phyloP scores from a whole-genome alignment of 2,888 invertebrate species.

The Marasmarcha lunaedactyla region DNA sequence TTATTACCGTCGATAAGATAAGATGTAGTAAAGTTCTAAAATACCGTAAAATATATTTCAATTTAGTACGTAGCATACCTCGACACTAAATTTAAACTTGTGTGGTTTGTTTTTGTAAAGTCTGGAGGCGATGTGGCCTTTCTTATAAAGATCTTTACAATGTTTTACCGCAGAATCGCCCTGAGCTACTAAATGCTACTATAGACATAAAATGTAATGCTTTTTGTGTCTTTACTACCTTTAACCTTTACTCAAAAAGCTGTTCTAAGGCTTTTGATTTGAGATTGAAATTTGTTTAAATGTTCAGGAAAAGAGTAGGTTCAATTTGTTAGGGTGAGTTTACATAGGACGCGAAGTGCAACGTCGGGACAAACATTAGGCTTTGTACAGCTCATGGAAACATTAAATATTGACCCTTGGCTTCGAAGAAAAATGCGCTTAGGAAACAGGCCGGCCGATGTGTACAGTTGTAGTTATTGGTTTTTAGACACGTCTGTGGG shows the following conservation, averaged over 20 bases:
- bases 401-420: slow-evolving; percentile 59
- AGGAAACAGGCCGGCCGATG: slow-evolving; percentile 48
- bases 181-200: slow-evolving; percentile 62
- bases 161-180: slow-evolving; percentile 54
- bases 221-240: slow-evolving; percentile 42
- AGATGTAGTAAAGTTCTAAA: no score
- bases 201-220: slow-evolving; percentile 51
- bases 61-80: no score
- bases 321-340: slow-evolving; percentile 58
- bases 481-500: slow-evolving; percentile 36
- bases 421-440: slow-evolving; percentile 67
- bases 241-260: slow-evolving; percentile 17
- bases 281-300: slow-evolving; percentile 21
- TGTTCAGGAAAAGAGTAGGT: slow-evolving; percentile 21
- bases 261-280: slow-evolving; percentile 19
- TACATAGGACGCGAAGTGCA: slow-evolving; percentile 67
- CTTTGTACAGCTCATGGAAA: slow-evolving; percentile 63
- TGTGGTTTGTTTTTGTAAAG: no score
- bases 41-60: no score
- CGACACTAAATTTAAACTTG: no score
- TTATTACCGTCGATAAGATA: no score
- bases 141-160: slow-evolving; percentile 42
- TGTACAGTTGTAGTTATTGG: slow-evolving; percentile 63
- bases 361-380: slow-evolving; percentile 58
- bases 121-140: slow-evolving; percentile 21